Base-by-base conservation (phyloP, 1,140 invertebrate species). In the Dolichoris vasculosae region DNA sequence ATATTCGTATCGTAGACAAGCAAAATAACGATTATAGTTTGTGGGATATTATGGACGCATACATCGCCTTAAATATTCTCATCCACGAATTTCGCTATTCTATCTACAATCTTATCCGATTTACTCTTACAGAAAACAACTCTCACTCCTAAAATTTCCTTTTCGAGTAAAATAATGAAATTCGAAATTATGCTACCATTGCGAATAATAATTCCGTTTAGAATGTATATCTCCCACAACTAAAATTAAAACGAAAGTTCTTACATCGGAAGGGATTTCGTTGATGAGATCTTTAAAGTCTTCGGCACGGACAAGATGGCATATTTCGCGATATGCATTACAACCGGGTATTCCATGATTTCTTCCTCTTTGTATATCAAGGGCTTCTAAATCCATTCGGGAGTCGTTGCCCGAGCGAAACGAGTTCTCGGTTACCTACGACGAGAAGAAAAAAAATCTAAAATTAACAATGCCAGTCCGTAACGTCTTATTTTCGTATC, bases 291-390 rank as follows among this genome's bases (percentile, higher is more conserved):
- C 95, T 13, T 94, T 90, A 90, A 95, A 96, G 46, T 87, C 89
- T 23, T 90, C 90, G 15, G 94, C 93, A 76, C 90, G 90, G 20
- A 91, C 90, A 69, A 96, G 89, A 0, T 95, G 94, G 88, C 95
- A 96, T 71, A 96, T 91, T 90, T 95, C 93, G 35, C 96, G 90
- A 92, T 95, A 96, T 76, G 95, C 94, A 88, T 96, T 96, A 88
- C 96, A 97, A 0, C 95, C 92, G 17, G 95, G 94, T 6, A 96
- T 89, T 4, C 96, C 96, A 87, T 96, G 95, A 89, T 97, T 96
- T 81, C 96, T 91, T 0, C 95, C 95, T 86, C 96, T 91, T 90
- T 96, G 95, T 51, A 97, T 95, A 89, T 97, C 96, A 88, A 96
- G 93, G 9, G 96, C 94, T 75, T 95, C 93, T n/a, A 97, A 91